These are phyloP conservation scores for Perizoma affinitatum DNA, from an alignment of 2,888 invertebrate species.

Conservation along the genomic window DNA sequence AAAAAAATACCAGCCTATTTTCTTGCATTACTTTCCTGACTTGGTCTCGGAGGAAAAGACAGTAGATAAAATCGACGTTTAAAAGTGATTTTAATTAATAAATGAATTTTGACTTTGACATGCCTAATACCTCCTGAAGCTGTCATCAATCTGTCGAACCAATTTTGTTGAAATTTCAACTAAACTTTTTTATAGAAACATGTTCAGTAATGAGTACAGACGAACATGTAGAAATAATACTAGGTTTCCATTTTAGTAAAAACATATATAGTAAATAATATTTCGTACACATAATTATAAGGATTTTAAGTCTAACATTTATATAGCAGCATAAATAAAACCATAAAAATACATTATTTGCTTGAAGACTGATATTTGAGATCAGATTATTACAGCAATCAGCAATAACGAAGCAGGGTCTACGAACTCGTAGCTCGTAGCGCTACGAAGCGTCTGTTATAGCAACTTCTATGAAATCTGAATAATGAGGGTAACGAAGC, in stretches of 20 bases:
- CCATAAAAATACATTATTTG: slow-evolving; percentile 26
- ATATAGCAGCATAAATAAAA: slow-evolving; percentile 8
- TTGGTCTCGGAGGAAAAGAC: no score
- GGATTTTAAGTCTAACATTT: background rate
- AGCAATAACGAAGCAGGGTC: slow-evolving; percentile 51
- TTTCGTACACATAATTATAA: background rate
- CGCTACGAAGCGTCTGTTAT: slow-evolving; percentile 13
- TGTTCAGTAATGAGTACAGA: background rate
- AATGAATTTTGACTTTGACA: no score
- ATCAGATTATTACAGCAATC: slow-evolving; percentile 57
- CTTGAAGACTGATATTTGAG: slow-evolving; percentile 38
- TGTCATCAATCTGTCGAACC: no score
- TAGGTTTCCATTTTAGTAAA: no score
- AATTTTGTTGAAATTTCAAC: no score
- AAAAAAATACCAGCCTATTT: no score
- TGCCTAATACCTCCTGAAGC: no score
- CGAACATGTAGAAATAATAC: no score
- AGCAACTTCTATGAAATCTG: slow-evolving; percentile 41
- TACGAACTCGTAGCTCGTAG: slow-evolving; percentile 45
- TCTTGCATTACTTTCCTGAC: no score
- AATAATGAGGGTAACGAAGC: slow-evolving; percentile 52
- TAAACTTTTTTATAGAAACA: background rate
- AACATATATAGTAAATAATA: background rate
- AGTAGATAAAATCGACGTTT: no score
- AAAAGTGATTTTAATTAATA: no score